Conservation (phyloP, 1,140 invertebrate genomes). For the Portunus trituberculatus region DNA sequence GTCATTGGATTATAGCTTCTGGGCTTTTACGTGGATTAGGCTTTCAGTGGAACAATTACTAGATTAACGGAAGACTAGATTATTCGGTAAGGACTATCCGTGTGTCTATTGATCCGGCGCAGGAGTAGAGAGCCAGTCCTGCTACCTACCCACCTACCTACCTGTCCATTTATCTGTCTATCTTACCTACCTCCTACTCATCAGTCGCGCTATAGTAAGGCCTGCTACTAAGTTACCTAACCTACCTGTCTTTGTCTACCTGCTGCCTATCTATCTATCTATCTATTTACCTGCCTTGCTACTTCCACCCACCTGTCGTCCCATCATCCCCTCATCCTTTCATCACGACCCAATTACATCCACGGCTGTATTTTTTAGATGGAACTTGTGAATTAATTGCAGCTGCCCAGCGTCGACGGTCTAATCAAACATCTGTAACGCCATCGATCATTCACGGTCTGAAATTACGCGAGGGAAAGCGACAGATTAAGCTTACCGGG, state of each 20-base stretch:
- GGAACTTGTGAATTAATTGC: background rate
- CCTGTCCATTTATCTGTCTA: too few species aligned
- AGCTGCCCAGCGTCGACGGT: background rate
- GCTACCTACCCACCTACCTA: background rate
- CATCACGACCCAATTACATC: background rate
- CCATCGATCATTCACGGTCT: background rate
- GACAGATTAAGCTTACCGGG: background rate
- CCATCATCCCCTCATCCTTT: background rate
- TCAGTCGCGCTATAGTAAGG: too few species aligned
- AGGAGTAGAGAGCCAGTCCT: background rate
- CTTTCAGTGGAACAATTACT: slow-evolving; percentile 73
- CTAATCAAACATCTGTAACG: background rate
- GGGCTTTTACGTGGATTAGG: slow-evolving; percentile 71
- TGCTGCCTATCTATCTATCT: background rate
- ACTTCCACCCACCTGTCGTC: background rate
- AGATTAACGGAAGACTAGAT: slow-evolving; percentile 65
- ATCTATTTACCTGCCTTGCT: background rate
- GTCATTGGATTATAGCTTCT: slow-evolving; percentile 71
- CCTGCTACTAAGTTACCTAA: too few species aligned
- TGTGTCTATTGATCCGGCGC: background rate
- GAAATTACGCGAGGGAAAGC: background rate
- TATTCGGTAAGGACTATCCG: slow-evolving; percentile 60
- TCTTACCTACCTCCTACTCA: too few species aligned
- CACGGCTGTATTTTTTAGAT: background rate
- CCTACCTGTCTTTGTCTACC: too few species aligned